phyloP scores from a whole-genome alignment of 2,113 vertebrate species.

The cattle (Bos taurus) region DNA sequence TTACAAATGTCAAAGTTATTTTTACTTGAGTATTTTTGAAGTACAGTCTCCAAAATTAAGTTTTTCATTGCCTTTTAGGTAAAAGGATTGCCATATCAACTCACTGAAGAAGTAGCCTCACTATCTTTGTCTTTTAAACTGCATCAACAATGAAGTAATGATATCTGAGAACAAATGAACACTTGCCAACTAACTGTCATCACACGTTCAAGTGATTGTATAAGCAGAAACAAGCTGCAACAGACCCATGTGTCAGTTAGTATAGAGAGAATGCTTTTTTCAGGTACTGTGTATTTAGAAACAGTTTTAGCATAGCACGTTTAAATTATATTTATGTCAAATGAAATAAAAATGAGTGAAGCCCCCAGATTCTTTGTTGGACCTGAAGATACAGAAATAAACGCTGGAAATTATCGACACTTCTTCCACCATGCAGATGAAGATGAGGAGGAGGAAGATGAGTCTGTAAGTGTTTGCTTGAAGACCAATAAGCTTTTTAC shows the following conservation, averaged over 20 bases:
- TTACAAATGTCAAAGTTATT: neutral
- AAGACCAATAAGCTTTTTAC: neutral
- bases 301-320: conserved; percentile 58
- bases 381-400: conserved; percentile 86
- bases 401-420: conserved; percentile 82
- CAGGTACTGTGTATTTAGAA: conserved; percentile 26
- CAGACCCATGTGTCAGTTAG: neutral
- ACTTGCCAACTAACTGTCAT: conserved; percentile 66
- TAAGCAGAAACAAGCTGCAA: conserved; percentile 43
- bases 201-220: conserved; percentile 34
- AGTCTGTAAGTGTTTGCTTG: conserved; percentile 84
- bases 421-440: conserved; percentile 88
- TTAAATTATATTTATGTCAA: conserved; percentile 75
- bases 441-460: conserved; percentile 89
- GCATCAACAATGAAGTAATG: conserved; percentile 66
- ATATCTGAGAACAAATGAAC: conserved; percentile 66
- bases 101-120: conserved; percentile 54
- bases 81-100: conserved; percentile 29
- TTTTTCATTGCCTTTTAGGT: conserved; percentile 62
- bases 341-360: conserved; percentile 81
- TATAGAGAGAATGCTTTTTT: conserved; percentile 61
- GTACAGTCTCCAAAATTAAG: neutral
- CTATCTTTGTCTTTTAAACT: conserved; percentile 38
- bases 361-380: conserved; percentile 89
- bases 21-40: neutral